These are phyloP conservation scores for Sinocyclocheilus anophthalmus DNA, from an alignment of 2,113 vertebrate species.

Conservation along the genomic window DNA sequence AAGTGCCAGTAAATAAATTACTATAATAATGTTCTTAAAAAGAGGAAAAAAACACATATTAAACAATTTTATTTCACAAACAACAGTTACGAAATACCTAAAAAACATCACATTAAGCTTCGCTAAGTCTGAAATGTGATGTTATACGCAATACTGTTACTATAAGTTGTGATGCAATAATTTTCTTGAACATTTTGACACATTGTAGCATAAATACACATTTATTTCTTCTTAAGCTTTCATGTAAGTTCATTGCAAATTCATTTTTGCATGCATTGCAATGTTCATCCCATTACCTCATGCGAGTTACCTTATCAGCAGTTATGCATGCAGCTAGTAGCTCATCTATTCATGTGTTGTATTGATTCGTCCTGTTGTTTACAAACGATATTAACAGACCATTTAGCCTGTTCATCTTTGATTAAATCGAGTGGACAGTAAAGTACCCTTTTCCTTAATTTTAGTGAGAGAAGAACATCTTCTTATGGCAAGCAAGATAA, in stretches of 20 bases:
- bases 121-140: not conserved
- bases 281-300: not conserved
- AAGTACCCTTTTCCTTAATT: not conserved
- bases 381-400: no score
- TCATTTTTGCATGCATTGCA: slow-evolving; percentile 13
- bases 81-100: not conserved
- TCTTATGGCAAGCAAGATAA: not conserved
- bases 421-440: not conserved
- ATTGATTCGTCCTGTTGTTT: not conserved
- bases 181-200: not conserved
- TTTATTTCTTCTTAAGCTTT: not conserved
- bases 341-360: not conserved
- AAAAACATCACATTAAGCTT: not conserved
- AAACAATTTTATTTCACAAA: not conserved
- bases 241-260: not conserved
- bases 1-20: slow-evolving; percentile 15
- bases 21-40: not conserved
- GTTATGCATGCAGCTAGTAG: slow-evolving; percentile 13
- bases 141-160: not conserved
- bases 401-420: not conserved
- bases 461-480: not conserved
- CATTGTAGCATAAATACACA: slow-evolving; percentile 15
- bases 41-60: not conserved
- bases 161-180: not conserved
- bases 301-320: slow-evolving; percentile 10